Evolutionary conservation across 2,797 vertebrate species (phyloP).

Genomic region (Sebastes iracundus): DNA sequence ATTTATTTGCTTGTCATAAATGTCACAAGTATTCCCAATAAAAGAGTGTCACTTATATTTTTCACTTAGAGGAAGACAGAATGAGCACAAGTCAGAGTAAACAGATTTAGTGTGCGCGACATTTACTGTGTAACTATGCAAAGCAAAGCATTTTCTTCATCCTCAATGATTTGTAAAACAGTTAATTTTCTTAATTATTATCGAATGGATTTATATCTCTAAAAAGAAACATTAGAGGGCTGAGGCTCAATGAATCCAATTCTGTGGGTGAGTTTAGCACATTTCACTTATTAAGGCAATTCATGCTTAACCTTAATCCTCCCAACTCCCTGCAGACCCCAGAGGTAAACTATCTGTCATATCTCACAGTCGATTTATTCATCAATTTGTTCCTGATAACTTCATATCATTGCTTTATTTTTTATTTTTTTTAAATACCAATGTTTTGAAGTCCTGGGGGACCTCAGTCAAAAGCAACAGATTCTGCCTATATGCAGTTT

Average conservation of each 20-base stretch:
- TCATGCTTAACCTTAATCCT: conserved; percentile 27
- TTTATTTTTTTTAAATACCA: neutral
- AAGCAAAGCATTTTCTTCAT: conserved; percentile 4
- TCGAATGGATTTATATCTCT: conserved; percentile 41
- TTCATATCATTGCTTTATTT: neutral
- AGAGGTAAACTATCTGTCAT: neutral
- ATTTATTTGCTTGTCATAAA: conserved; percentile 3
- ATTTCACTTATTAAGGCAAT: conserved; percentile 24
- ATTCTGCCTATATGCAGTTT: neutral
- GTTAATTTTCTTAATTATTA: conserved; percentile 28
- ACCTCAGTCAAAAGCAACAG: no score
- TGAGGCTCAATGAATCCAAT: conserved; percentile 55
- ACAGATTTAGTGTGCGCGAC: neutral
- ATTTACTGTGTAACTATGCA: conserved; percentile 7
- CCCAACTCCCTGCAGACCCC: neutral
- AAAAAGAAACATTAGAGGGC: conserved; percentile 34
- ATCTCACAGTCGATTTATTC: neutral
- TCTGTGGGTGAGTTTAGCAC: conserved; percentile 54
- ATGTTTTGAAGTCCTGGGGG: no score
- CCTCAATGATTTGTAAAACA: conserved; percentile 45
- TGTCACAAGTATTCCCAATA: conserved; percentile 6
- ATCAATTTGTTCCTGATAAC: neutral
- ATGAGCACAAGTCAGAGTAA: neutral
- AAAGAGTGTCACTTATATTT: neutral
- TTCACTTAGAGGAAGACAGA: neutral